Evolutionary conservation across 2,113 vertebrate genomes (phyloP).

Genomic region (Crypturellus undulatus): DNA sequence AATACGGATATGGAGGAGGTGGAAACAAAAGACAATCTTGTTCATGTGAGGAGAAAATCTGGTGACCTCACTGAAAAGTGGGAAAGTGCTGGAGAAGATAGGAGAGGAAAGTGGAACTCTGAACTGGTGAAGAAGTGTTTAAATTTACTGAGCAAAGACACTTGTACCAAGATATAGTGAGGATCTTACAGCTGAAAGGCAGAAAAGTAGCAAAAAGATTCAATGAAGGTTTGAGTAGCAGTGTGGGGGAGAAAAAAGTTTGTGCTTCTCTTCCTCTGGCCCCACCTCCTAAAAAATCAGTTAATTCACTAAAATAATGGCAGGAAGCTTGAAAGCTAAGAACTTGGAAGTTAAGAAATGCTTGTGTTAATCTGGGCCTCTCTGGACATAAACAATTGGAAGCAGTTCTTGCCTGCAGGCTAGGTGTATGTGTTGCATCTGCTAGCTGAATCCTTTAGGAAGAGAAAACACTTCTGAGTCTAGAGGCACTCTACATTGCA

Average conservation of each 20-base stretch:
- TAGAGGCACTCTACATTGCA: not conserved
- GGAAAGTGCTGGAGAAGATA: not conserved
- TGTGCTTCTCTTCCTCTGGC: not conserved
- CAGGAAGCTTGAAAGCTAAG: not conserved
- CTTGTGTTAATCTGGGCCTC: not conserved
- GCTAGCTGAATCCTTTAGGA: not conserved
- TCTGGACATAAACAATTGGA: not conserved
- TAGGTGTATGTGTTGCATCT: not conserved
- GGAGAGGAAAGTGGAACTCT: not conserved
- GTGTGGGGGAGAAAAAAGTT: not conserved
- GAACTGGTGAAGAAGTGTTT: not conserved
- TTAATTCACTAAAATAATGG: not conserved
- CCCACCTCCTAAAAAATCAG: not conserved
- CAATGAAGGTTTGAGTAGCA: not conserved
- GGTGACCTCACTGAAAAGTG: not conserved
- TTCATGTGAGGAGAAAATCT: not conserved
- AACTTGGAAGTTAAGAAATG: not conserved
- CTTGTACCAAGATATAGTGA: not conserved
- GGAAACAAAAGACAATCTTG: not conserved
- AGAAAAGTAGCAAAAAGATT: not conserved
- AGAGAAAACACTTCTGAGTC: not conserved
- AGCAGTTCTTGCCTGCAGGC: not conserved
- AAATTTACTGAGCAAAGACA: not conserved
- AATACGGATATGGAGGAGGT: not conserved
- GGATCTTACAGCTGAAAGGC: not conserved